Percentiles rank a stretch among this genome's conserved stretches.
Evolutionary conservation across 2,797 vertebrate species (phyloP).

Genomic region (Spizella passerina): DNA sequence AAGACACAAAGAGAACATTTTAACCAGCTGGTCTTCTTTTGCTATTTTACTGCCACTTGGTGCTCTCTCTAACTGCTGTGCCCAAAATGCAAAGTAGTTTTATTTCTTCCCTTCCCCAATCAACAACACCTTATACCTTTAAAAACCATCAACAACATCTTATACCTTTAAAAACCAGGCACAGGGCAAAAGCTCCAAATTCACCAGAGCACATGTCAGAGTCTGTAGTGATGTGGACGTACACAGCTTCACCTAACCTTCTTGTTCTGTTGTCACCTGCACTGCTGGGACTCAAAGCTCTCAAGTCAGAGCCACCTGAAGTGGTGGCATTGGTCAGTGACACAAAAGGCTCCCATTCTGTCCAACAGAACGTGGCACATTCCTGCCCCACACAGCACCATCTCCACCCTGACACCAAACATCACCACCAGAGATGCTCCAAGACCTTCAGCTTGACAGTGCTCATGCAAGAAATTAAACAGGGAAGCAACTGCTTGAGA

Average conservation of each 20-base stretch:
- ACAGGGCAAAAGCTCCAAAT: not conserved
- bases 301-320: not conserved
- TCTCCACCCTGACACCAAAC: not conserved
- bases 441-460: not conserved
- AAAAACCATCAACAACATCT: not conserved
- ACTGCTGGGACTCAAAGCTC: not conserved
- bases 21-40: not conserved
- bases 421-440: not conserved
- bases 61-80: not conserved
- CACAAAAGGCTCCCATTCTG: not conserved
- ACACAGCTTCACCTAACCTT: not conserved
- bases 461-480: not conserved
- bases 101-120: not conserved
- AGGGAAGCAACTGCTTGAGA: not conserved
- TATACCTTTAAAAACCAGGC: not conserved
- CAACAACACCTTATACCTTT: not conserved
- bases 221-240: not conserved
- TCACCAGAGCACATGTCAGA: not conserved
- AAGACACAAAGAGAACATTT: not conserved
- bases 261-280: not conserved
- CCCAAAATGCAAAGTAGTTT: not conserved
- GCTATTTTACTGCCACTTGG: not conserved
- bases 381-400: not conserved
- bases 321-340: not conserved
- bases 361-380: rapidly evolving